A percentile compares a stretch with the other conserved stretches of the same genome.
Conservation (phyloP, 2,888 invertebrate species). For the Drosophila neutralis region DNA sequence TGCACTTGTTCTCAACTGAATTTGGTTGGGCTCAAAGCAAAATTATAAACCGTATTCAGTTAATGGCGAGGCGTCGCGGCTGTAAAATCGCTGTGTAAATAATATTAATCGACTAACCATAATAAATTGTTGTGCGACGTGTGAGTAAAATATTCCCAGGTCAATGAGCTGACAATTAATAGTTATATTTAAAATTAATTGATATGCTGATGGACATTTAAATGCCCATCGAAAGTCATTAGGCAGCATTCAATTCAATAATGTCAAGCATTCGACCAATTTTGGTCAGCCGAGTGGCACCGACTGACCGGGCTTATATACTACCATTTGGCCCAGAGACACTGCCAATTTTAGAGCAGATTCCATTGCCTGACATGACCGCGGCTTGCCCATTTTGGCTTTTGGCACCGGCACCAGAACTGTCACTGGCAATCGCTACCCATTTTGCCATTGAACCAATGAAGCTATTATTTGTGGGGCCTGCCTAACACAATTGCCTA, state of each 20-base stretch:
- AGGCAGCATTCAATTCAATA: conserved; percentile 58
- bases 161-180: conserved; percentile 66
- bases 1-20: conserved; percentile 47
- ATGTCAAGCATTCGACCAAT: conserved; percentile 70
- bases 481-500: conserved; percentile 56
- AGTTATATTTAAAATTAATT: conserved; percentile 58
- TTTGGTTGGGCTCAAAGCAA: conserved; percentile 32
- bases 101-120: conserved; percentile 6
- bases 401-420: conserved; percentile 45
- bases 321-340: conserved; percentile 40
- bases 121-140: conserved; percentile 17
- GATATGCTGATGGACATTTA: conserved; percentile 74
- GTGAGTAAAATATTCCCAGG: conserved; percentile 47
- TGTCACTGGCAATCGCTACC: conserved; percentile 27
- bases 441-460: conserved; percentile 54
- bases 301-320: conserved; percentile 8
- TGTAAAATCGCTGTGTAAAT: conserved; percentile 50
- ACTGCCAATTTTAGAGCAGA: conserved; percentile 78
- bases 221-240: conserved; percentile 56
- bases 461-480: conserved; percentile 79
- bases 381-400: conserved; percentile 58
- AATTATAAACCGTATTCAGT: conserved; percentile 56
- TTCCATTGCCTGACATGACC: conserved; percentile 65
- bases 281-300: conserved; percentile 61
- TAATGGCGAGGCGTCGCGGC: conserved; percentile 67